These are phyloP conservation scores for Odontophorus gujanensis DNA, from an alignment of 2,113 vertebrate species.

Conservation along the genomic window DNA sequence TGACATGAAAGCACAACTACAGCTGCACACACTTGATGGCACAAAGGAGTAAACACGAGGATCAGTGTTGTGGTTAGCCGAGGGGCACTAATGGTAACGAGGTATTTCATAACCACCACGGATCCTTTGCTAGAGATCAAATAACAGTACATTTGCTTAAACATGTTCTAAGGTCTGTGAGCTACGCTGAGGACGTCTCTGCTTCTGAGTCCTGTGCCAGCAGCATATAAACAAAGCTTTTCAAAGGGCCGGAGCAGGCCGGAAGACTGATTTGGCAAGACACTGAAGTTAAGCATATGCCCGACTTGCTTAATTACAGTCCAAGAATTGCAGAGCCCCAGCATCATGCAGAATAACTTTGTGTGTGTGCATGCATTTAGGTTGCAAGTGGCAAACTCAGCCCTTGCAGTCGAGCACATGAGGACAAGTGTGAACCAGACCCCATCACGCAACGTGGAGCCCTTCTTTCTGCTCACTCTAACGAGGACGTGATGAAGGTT, in stretches of 20 bases:
- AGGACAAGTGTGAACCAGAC: neutral
- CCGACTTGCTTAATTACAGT: neutral
- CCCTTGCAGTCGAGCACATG: neutral
- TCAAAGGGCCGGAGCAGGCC: neutral
- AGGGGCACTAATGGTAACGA: neutral
- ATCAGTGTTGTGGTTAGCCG: neutral
- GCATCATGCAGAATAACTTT: neutral
- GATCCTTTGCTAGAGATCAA: neutral
- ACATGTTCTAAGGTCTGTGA: neutral
- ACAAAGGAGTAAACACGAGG: neutral
- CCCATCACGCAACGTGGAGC: rapidly evolving
- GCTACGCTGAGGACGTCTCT: neutral
- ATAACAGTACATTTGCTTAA: neutral
- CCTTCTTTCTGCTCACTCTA: neutral
- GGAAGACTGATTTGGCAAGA: neutral
- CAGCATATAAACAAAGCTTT: neutral
- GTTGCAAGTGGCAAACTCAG: neutral
- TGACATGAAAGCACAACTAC: neutral
- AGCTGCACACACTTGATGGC: neutral
- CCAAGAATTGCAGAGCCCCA: neutral
- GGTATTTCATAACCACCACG: neutral
- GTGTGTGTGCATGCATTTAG: neutral
- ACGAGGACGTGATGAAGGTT: neutral
- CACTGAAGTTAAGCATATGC: neutral
- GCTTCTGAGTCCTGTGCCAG: neutral